Conservation (phyloP, 2,797 vertebrate species). For the Eospalax fontanierii region DNA sequence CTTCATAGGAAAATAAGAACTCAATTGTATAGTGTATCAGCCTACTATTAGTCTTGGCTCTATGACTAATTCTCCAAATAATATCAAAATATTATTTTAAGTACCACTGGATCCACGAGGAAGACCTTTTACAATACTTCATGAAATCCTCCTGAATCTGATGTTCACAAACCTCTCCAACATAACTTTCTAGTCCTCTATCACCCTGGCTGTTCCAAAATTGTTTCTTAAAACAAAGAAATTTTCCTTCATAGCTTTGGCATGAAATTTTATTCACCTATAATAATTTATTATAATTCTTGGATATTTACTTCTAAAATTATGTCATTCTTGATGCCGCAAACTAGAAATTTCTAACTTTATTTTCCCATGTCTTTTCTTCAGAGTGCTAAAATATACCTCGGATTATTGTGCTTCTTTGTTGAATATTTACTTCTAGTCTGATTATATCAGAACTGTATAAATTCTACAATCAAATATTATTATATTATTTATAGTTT, state of each 20-base stretch:
- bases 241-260: not conserved
- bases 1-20: not conserved
- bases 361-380: not conserved
- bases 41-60: not conserved
- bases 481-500: not conserved
- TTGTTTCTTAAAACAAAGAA: not conserved
- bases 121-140: not conserved
- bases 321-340: not conserved
- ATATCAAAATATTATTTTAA: not conserved
- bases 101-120: not conserved
- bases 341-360: not conserved
- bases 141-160: not conserved
- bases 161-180: not conserved
- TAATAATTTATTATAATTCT: not conserved
- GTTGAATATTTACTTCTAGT: not conserved
- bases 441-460: not conserved
- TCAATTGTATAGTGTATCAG: not conserved
- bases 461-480: not conserved
- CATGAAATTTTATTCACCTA: not conserved
- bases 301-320: not conserved
- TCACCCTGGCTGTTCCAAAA: not conserved
- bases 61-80: not conserved
- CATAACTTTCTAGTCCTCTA: not conserved
- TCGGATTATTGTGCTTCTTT: not conserved
- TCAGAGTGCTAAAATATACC: not conserved